Evolutionary conservation across 1,140 invertebrate species (phyloP).

Genomic region (Brachionus angularis): DNA sequence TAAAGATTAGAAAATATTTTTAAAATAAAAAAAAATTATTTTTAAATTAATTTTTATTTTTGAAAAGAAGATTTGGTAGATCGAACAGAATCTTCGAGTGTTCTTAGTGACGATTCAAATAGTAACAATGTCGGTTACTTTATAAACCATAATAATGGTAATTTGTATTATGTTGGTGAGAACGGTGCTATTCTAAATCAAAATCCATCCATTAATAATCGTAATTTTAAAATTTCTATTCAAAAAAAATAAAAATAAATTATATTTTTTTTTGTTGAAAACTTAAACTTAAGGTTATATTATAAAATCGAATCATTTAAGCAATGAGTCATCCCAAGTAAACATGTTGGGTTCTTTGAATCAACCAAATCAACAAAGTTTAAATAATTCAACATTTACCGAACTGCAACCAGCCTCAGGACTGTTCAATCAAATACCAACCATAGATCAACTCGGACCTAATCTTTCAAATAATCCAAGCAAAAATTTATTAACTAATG

Average conservation of each 20-base stretch:
- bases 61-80: background rate
- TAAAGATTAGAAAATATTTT: background rate
- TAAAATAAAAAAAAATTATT: background rate
- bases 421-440: conserved; percentile 29
- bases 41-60: background rate
- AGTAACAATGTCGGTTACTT: conserved; percentile 35
- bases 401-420: conserved; percentile 5
- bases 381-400: conserved; percentile 23
- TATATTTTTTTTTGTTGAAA: too few relatives aligned
- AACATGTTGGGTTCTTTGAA: background rate
- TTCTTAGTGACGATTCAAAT: conserved; percentile 37
- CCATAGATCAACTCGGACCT: conserved; percentile 7
- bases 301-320: conserved; percentile 11
- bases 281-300: too few relatives aligned
- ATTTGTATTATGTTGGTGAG: conserved; percentile 18
- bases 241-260: background rate
- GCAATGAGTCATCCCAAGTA: background rate
- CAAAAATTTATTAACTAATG: too few relatives aligned
- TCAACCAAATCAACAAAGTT: too few relatives aligned
- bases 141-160: conserved; percentile 39
- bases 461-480: conserved; percentile 31
- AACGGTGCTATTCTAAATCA: conserved; percentile 9
- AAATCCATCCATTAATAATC: background rate
- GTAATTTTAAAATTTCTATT: background rate
- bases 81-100: conserved; percentile 13